Percentiles rank a stretch among this genome's conserved stretches.
phyloP scores from a whole-genome alignment of 2,888 invertebrate species.

The Tryphoninae sp. region DNA sequence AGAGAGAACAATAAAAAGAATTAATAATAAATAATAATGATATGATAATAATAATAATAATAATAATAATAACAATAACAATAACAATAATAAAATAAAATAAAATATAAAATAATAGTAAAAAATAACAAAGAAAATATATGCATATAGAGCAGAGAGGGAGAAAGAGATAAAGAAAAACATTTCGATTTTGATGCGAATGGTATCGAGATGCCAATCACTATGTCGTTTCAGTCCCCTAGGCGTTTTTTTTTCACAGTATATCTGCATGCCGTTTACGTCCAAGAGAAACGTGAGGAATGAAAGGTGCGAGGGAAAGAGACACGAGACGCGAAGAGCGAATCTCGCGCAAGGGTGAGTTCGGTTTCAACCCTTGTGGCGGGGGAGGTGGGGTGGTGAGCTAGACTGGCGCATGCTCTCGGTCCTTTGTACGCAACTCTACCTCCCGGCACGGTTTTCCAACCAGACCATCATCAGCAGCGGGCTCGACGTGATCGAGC shows the following conservation, averaged over 20 bases:
- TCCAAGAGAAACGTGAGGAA: constrained; percentile 1
- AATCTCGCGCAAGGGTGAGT: constrained; percentile 40
- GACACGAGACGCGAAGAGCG: background rate
- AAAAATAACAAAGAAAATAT: too few relatives aligned
- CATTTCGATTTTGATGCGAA: background rate
- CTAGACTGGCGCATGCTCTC: constrained; percentile 73
- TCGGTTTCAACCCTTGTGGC: constrained; percentile 42
- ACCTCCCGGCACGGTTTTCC: constrained; percentile 62
- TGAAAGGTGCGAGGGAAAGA: constrained; percentile 15
- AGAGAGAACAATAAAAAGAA: too few relatives aligned
- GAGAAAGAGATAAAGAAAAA: background rate
- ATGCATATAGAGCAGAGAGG: too few relatives aligned
- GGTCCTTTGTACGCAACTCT: constrained; percentile 64
- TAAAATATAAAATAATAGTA: too few relatives aligned
- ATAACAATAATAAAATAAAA: too few relatives aligned
- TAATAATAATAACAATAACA: too few relatives aligned
- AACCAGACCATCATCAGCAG: constrained; percentile 49
- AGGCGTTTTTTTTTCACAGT: background rate
- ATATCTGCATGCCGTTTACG: background rate
- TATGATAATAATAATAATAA: too few relatives aligned
- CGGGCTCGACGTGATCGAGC: constrained; percentile 50
- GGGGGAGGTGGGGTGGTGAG: constrained; percentile 12
- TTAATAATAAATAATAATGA: too few relatives aligned
- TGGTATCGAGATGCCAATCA: background rate
- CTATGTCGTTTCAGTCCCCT: too few relatives aligned